A percentile compares a stretch with the other conserved stretches of the same genome.
phyloP scores from a whole-genome alignment of 2,113 vertebrate genomes.

The Laticauda laticaudata region DNA sequence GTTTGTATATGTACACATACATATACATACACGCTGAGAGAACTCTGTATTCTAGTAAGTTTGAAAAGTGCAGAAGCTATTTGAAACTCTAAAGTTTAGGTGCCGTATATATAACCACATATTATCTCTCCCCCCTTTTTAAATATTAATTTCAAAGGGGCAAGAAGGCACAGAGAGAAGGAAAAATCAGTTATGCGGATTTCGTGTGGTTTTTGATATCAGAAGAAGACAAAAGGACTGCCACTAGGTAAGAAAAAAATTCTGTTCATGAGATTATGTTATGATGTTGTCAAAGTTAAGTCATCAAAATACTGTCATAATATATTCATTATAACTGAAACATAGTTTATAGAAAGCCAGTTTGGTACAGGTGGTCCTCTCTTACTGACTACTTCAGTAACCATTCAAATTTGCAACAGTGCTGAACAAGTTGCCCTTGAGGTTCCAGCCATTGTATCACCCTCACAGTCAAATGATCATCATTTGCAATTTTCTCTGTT shows the following conservation, averaged over 20 bases:
- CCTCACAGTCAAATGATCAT: background rate
- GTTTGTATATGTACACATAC: too few relatives aligned
- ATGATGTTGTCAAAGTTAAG: background rate
- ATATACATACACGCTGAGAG: too few relatives aligned
- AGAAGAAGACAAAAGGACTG: constrained; percentile 92
- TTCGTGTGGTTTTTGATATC: constrained; percentile 98
- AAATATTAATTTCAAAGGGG: constrained; percentile 66
- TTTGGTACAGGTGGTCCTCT: background rate
- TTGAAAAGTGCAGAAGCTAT: background rate
- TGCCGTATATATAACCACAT: background rate
- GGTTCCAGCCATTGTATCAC: background rate
- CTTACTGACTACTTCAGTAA: background rate
- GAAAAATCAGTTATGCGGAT: constrained; percentile 86
- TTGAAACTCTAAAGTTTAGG: background rate
- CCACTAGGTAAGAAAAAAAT: constrained; percentile 80
- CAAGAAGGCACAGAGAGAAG: constrained; percentile 77
- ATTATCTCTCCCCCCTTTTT: background rate
- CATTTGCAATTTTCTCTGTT: background rate
- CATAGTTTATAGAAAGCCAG: background rate
- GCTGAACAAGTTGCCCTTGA: background rate
- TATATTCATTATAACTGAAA: background rate
- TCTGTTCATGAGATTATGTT: background rate
- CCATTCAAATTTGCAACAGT: background rate
- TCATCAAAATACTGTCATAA: background rate
- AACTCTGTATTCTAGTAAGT: background rate